These are phyloP conservation scores for Laterallus jamaicensis DNA, from an alignment of 2,113 vertebrate genomes.

Conservation along the genomic window DNA sequence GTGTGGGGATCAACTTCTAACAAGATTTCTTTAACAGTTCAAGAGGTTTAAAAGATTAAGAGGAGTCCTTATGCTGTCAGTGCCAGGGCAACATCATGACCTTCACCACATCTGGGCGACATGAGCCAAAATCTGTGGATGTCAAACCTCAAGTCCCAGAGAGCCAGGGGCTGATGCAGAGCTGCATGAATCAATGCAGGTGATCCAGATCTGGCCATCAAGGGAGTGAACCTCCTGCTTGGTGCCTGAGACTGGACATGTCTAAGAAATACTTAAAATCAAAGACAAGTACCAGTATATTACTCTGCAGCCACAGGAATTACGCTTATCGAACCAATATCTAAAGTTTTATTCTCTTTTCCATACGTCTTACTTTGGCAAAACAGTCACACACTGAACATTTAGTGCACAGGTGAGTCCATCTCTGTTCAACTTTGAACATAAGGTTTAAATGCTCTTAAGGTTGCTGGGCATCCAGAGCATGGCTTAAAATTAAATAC, in stretches of 20 bases:
- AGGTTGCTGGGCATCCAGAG: not conserved
- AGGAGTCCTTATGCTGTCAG: not conserved
- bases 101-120: not conserved
- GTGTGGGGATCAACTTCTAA: not conserved
- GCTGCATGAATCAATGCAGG: not conserved
- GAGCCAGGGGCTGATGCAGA: not conserved
- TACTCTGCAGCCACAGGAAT: not conserved
- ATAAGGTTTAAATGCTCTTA: not conserved
- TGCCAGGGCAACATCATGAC: not conserved
- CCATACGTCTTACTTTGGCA: not conserved
- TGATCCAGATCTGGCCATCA: not conserved
- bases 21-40: not conserved
- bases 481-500: not conserved
- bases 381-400: not conserved
- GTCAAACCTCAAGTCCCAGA: not conserved
- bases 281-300: not conserved
- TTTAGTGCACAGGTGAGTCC: not conserved
- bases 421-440: not conserved
- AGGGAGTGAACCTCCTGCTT: not conserved
- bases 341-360: not conserved
- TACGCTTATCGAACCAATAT: not conserved
- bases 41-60: not conserved
- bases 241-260: not conserved
- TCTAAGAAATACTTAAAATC: not conserved
- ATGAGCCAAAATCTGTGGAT: not conserved